Percentiles rank a stretch among this genome's conserved stretches.
Conservation (phyloP, 35 echinoderm and acorn worm genomes). For the Heliocidaris tuberculata region DNA sequence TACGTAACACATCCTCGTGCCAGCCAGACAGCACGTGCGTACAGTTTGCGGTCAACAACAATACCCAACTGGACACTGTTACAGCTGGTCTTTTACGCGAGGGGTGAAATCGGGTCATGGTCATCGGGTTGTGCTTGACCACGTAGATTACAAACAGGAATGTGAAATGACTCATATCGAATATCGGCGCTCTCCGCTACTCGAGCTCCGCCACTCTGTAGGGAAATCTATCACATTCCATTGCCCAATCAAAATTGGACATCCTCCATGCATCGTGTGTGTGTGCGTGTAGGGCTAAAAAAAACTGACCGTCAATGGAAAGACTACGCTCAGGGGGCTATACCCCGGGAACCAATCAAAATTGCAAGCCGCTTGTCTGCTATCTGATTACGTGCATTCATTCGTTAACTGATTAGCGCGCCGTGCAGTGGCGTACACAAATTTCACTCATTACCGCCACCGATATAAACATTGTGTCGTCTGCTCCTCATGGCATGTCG, state of each 20-base stretch:
- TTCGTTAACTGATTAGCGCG: conserved; percentile 1
- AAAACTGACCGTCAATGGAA: not conserved
- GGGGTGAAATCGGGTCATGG: not conserved
- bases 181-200: not conserved
- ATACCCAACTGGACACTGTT: not conserved
- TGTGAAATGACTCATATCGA: conserved; percentile 12
- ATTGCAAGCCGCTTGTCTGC: not conserved
- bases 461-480: conserved; percentile 2
- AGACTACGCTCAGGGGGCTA: not conserved
- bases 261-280: not conserved
- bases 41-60: not conserved
- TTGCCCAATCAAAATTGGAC: conserved; percentile 16
- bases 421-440: not conserved
- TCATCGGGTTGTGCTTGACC: not conserved
- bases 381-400: conserved; percentile 11
- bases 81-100: not conserved
- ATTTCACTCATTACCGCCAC: conserved; percentile 1
- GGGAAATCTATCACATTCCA: not conserved
- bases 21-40: not conserved
- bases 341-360: not conserved
- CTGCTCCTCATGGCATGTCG: not conserved
- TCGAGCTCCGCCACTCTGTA: not conserved
- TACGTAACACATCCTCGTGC: not conserved
- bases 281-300: not conserved
- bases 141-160: not conserved